Percentiles rank a stretch among this genome's conserved stretches.
Evolutionary conservation across 2,113 vertebrate genomes (phyloP).

Genomic region (Pitta sordida): DNA sequence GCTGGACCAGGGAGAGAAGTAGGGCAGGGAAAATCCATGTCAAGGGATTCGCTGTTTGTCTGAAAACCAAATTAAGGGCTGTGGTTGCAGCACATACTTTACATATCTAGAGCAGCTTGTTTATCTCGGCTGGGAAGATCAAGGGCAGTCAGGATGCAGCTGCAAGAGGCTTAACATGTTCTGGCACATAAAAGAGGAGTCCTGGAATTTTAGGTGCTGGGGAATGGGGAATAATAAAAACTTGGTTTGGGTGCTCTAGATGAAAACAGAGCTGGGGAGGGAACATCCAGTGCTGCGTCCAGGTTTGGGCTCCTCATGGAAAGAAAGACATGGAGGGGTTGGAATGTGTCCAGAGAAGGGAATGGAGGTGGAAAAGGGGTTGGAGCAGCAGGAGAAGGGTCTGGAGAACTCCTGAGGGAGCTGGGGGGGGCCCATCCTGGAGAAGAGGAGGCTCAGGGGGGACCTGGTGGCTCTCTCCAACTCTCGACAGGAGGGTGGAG

Average conservation of each 20-base stretch:
- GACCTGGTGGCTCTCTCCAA: background rate
- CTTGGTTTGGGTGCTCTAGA: background rate
- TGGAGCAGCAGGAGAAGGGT: background rate
- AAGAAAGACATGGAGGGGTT: background rate
- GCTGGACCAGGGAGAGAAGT: background rate
- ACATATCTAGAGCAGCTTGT: constrained; percentile 35
- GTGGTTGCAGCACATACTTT: background rate
- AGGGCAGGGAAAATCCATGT: background rate
- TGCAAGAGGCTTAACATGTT: background rate
- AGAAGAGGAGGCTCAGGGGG: background rate
- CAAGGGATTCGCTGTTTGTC: background rate
- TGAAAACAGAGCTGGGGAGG: background rate
- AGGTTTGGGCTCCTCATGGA: background rate
- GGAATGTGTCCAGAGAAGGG: background rate
- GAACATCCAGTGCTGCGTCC: background rate
- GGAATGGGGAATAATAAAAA: background rate
- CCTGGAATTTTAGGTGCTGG: background rate
- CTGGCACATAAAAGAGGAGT: background rate
- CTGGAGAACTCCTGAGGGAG: background rate
- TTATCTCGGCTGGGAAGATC: background rate
- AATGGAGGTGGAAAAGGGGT: background rate
- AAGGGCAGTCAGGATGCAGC: background rate
- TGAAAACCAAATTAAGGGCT: background rate
- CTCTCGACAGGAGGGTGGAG: background rate
- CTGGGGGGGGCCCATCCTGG: background rate